These are phyloP conservation scores for Thymelicus lineola DNA, from an alignment of 2,888 invertebrate genomes.

Conservation along the genomic window DNA sequence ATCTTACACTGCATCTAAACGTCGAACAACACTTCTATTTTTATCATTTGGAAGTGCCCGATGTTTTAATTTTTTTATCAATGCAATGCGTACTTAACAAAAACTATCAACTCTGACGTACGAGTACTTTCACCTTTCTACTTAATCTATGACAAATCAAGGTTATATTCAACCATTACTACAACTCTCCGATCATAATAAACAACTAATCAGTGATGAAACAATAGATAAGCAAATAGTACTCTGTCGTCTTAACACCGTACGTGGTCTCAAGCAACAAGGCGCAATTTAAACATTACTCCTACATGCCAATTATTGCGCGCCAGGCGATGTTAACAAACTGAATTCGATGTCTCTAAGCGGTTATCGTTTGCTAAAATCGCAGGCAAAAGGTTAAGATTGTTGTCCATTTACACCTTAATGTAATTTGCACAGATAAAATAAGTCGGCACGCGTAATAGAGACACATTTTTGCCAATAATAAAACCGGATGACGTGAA, in stretches of 20 bases:
- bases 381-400: conserved; percentile 37
- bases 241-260: conserved; percentile 6
- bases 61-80: no score
- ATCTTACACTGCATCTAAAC: no score
- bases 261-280: conserved; percentile 19
- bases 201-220: neutral
- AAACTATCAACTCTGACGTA: no score
- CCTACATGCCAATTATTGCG: conserved; percentile 45
- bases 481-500: no score
- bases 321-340: conserved; percentile 44
- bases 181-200: neutral
- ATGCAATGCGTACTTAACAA: no score
- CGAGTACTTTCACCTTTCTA: no score
- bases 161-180: neutral
- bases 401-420: conserved; percentile 36
- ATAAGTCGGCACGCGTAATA: conserved; percentile 22
- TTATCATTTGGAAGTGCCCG: no score
- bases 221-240: conserved; percentile 26
- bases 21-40: no score
- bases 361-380: conserved; percentile 31
- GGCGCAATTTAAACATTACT: conserved; percentile 35
- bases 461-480: conserved; percentile 16
- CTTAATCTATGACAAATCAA: neutral
- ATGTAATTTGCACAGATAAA: conserved; percentile 35
- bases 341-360: conserved; percentile 36